Conservation (phyloP, 2,888 invertebrate species). For the Drosophila merina region DNA sequence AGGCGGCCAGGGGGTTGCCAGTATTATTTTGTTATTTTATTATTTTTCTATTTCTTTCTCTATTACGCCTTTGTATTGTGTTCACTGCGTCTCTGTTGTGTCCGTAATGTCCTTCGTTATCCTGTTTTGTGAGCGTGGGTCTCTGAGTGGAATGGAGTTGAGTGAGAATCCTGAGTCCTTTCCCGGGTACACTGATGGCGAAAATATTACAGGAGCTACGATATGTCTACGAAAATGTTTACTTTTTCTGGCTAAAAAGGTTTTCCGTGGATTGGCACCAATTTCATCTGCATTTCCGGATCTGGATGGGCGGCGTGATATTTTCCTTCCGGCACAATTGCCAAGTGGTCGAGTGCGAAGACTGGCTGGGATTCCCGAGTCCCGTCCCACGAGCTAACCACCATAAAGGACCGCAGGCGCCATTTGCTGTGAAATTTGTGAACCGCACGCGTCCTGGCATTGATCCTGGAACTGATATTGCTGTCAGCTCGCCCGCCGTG, state of each 20-base stretch:
- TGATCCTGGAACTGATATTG: constrained; percentile 25
- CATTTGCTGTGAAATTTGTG: constrained; percentile 41
- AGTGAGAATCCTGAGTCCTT: constrained; percentile 20
- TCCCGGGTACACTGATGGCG: constrained; percentile 32
- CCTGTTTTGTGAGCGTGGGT: constrained; percentile 27
- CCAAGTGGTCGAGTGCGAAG: constrained; percentile 55
- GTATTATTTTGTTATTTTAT: constrained; percentile 75
- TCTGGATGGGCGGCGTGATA: constrained; percentile 33
- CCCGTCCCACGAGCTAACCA: constrained; percentile 33
- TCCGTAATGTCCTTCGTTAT: constrained; percentile 54
- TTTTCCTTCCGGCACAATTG: constrained; percentile 51
- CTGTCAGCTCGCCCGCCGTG: constrained; percentile 21
- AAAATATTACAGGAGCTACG: constrained; percentile 9
- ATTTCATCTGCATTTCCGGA: constrained; percentile 64
- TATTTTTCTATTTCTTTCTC: constrained; percentile 75
- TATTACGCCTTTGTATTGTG: constrained; percentile 62
- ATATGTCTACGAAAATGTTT: neutral
- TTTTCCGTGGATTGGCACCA: neutral
- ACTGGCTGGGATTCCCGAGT: constrained; percentile 40
- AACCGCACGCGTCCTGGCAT: constrained; percentile 62
- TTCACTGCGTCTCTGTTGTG: constrained; percentile 59
- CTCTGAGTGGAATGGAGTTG: constrained; percentile 9
- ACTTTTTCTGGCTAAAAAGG: neutral
- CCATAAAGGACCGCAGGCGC: constrained; percentile 54
- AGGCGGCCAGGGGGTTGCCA: constrained; percentile 57